Base-by-base conservation (phyloP, 2,797 vertebrate species). In the Chromobotia macracanthus region DNA sequence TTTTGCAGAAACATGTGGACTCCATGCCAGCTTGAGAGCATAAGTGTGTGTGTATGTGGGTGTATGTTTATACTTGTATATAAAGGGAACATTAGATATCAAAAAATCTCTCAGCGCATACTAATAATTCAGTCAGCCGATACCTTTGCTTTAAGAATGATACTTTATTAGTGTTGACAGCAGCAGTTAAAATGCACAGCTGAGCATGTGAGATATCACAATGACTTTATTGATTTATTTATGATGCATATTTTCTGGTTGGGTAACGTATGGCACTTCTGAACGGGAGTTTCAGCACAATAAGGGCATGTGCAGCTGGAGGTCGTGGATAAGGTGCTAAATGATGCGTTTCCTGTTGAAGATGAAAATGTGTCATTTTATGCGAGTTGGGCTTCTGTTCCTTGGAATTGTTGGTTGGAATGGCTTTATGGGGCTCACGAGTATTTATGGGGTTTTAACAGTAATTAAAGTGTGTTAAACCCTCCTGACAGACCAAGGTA, bases 181-280 rank as follows among this genome's bases (percentile, higher is more conserved):
- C 44, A 53, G 50, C 41, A 2, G 65, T 69, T 78, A 73, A n/a
- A 16, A 74, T 46, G 48, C 51, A 71, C 23, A 10, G 44, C 48
- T 70, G 80, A 81, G 18, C 35, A 63, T 38, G 56, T 21, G 76
- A 75, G 66, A 79, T 82, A 75, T 41, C 76, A 58, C 41, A 64
- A 67, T 15, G 41, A 31, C 18, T 64, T 51, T 72, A 56, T 79
- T 72, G 23, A 55, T 55, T 75, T 53, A 81, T 75, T 70, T 70
- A 53, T 69, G 46, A 48, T 0, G 19, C 41, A 55, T 79, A 58
- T 50, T 75, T 79, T 75, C 11, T 71, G 71, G 41, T 48, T 21
- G 38, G 65, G 23, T 75, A 55, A 56, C 19, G 6, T 21, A 75
- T 48, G 50, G 38, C 41, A 55, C 63, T 50, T 19, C 73, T 73